A percentile compares a stretch with the other conserved stretches of the same genome.
These are phyloP conservation scores for Micromys minutus DNA, from an alignment of 2,113 vertebrate species.

Conservation along the genomic window DNA sequence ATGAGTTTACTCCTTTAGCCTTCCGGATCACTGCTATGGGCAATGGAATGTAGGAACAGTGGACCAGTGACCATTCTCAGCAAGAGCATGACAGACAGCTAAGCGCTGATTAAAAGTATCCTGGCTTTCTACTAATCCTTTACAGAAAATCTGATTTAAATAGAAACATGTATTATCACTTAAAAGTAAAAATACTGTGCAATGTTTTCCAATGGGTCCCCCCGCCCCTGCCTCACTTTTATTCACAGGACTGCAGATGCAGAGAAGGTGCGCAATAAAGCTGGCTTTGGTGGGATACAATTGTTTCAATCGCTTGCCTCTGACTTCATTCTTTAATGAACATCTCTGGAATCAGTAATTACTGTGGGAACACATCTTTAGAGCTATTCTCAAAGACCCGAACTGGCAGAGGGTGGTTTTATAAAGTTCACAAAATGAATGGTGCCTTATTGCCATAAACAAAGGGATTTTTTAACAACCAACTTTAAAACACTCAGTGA, in stretches of 20 bases:
- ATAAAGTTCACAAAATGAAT: slow-evolving; percentile 90
- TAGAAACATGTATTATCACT: neutral
- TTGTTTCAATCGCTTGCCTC: slow-evolving; percentile 87
- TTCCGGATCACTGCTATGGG: neutral
- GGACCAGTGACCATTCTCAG: neutral
- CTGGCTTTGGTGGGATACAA: slow-evolving; percentile 80
- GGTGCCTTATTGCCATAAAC: slow-evolving; percentile 89
- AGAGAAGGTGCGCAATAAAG: slow-evolving; percentile 81
- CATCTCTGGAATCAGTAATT: slow-evolving; percentile 90
- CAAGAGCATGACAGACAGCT: slow-evolving; percentile 77
- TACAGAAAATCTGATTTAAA: slow-evolving; percentile 78
- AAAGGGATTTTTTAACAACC: slow-evolving; percentile 89
- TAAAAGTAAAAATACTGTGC: neutral
- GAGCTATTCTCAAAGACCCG: slow-evolving; percentile 90
- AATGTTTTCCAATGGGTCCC: neutral
- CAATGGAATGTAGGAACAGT: neutral
- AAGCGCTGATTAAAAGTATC: slow-evolving; percentile 63
- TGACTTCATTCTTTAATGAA: slow-evolving; percentile 89
- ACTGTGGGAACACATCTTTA: slow-evolving; percentile 91
- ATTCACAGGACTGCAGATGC: slow-evolving; percentile 51
- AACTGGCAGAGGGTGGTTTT: slow-evolving; percentile 90
- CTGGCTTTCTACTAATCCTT: slow-evolving; percentile 74
- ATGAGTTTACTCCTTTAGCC: neutral
- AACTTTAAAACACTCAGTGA: slow-evolving; percentile 88
- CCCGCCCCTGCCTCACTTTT: neutral